A percentile compares a stretch with the other conserved stretches of the same genome.
These are phyloP conservation scores for Schizotus pectinicornis DNA, from an alignment of 2,888 invertebrate species.

Conservation along the genomic window DNA sequence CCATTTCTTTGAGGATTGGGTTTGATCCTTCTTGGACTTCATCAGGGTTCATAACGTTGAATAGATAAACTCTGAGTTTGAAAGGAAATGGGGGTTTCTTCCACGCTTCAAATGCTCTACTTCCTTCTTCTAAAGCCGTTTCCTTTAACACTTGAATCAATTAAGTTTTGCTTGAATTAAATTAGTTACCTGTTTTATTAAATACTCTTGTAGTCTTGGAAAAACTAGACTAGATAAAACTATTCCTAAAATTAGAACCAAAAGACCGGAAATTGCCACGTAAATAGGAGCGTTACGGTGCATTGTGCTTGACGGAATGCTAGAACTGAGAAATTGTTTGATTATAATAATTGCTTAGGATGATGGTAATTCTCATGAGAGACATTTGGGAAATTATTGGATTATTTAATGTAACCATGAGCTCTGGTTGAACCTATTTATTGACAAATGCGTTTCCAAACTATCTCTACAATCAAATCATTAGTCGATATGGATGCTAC, in stretches of 20 bases:
- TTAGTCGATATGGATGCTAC: background rate
- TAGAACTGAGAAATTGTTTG: background rate
- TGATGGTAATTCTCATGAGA: background rate
- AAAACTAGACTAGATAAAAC: slow-evolving; percentile 1
- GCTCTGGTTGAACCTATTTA: background rate
- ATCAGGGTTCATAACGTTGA: slow-evolving; percentile 67
- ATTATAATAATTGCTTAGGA: background rate
- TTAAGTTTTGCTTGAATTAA: background rate
- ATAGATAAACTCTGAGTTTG: slow-evolving; percentile 63
- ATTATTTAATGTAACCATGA: background rate
- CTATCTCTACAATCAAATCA: background rate
- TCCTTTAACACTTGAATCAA: slow-evolving; percentile 53
- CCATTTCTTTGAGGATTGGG: slow-evolving; percentile 65
- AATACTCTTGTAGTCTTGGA: slow-evolving; percentile 12
- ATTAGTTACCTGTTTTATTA: slow-evolving; percentile 4
- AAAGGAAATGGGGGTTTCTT: slow-evolving; percentile 64
- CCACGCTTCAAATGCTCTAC: slow-evolving; percentile 66
- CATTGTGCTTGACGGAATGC: background rate
- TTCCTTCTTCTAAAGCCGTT: slow-evolving; percentile 64
- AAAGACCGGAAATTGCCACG: background rate
- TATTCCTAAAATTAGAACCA: background rate
- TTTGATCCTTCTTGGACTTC: slow-evolving; percentile 62
- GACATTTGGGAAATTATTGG: background rate
- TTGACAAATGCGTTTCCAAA: background rate
- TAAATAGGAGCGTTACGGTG: background rate